phyloP scores from a whole-genome alignment of 2,888 invertebrate genomes.

The Kryphioiulus occultus region DNA sequence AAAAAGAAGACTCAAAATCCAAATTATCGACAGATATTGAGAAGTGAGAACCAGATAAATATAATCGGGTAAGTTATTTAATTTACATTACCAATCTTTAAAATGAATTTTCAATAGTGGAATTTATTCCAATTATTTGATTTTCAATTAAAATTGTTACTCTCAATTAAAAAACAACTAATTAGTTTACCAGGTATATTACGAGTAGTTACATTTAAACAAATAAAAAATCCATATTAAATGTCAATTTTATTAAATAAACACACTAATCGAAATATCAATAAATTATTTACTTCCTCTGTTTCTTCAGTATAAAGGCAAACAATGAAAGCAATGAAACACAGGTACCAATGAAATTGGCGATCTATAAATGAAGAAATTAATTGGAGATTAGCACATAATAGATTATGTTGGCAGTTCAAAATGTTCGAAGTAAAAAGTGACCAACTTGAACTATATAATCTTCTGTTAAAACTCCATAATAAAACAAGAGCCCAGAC shows the following conservation, averaged over 20 bases:
- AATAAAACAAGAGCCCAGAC: constrained; percentile 42
- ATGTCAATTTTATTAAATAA: not conserved
- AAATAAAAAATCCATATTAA: not conserved
- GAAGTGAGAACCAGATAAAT: not conserved
- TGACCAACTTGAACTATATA: constrained; percentile 41
- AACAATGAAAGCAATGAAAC: constrained; percentile 43
- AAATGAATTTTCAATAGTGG: too few relatives aligned
- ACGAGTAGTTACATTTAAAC: too few relatives aligned
- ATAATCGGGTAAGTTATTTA: not conserved
- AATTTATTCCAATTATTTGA: too few relatives aligned
- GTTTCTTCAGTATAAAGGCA: not conserved
- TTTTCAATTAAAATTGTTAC: too few relatives aligned
- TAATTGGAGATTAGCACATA: not conserved
- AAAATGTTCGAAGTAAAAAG: not conserved
- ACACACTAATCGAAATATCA: not conserved
- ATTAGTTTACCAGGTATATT: too few relatives aligned
- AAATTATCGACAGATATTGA: not conserved
- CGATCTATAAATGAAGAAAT: constrained; percentile 41
- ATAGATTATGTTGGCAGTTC: not conserved
- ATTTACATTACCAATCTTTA: not conserved
- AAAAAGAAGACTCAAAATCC: not conserved
- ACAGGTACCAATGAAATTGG: constrained; percentile 45
- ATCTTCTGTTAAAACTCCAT: constrained; percentile 45
- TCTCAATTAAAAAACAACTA: too few relatives aligned
- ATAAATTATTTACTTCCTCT: not conserved